Evolutionary conservation across 2,797 vertebrate genomes (phyloP).

Genomic region (Sitta carolinensis): DNA sequence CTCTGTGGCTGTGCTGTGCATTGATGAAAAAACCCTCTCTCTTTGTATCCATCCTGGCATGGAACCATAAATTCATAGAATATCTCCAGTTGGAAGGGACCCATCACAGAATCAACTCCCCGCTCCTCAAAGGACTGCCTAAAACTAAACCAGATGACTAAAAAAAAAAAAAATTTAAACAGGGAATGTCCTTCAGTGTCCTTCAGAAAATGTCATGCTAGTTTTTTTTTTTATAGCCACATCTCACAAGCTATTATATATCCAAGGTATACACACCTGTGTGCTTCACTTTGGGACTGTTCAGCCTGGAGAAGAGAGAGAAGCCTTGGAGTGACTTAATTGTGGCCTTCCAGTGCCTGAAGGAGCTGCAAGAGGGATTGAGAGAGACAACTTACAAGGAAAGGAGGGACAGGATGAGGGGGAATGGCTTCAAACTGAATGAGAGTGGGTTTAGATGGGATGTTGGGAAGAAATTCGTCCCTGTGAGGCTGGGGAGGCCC

Average conservation of each 20-base stretch:
- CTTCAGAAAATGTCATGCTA: background rate
- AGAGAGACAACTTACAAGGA: background rate
- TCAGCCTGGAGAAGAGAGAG: background rate
- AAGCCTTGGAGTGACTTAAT: background rate
- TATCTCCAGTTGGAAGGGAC: background rate
- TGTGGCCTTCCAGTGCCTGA: background rate
- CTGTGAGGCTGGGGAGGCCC: background rate
- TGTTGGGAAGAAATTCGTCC: background rate
- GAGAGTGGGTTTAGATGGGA: background rate
- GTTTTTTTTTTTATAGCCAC: background rate
- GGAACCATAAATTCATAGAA: background rate
- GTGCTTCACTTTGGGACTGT: background rate
- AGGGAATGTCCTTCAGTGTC: background rate
- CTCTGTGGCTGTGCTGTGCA: background rate
- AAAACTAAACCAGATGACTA: background rate
- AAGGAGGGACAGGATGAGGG: background rate
- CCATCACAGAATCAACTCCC: background rate
- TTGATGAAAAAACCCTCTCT: background rate
- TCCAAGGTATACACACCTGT: background rate
- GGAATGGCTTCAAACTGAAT: background rate
- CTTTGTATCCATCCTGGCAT: background rate
- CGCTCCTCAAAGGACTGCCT: background rate
- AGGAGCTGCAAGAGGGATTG: background rate
- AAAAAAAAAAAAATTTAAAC: background rate
- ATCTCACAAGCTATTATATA: background rate